Evolutionary conservation across 2,797 vertebrate genomes (phyloP), one percentile per base, ranked within the genome.

Genomic region (Halcyon badia): DNA sequence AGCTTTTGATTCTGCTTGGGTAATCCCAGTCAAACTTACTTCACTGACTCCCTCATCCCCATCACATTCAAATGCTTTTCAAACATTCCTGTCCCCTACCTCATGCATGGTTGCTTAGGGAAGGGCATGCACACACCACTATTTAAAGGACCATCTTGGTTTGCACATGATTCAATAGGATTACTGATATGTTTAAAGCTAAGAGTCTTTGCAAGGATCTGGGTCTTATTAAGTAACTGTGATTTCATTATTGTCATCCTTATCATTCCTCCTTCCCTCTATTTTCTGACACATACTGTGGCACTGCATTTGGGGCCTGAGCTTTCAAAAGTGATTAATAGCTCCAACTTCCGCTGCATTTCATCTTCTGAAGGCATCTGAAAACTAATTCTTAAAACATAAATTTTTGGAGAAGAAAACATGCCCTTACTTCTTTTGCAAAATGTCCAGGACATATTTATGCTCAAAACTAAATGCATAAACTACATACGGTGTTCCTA

Each of bases 161-260:
- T 91, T 33, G 69, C 62, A 52, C 51, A 42, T 30, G 75, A 84
- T 90, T 77, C 75, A 35, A 56, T 58, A 9, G 91, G 91, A 83
- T 94, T 76, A 39, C 18, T 0, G 76, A 69, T 84, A 82, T 64
- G 88, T 91, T 93, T 71, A 44, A 81, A 86, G 88, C 65, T 64
- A 37, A 90, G 94, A 95, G 85, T 56, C 84, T 90, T 73, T 81
- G 77, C 51, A 14, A 46, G 87, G 94, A 91, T 93, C 89, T 70
- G 83, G 76, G 96, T 81, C 90, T 64, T 79, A 64, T 25, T 48
- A 49, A 68, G 61, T 76, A 92, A 14, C 86, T 31, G 72, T 10
- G 88, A 89, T 90, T 95, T 93, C 66, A 83, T 92, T 81, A 52
- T 87, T 92, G 37, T 54, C 72, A 66, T 54, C 87, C 70, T 79